These are phyloP conservation scores for Esperia sulphurella DNA, from an alignment of 2,888 invertebrate species.

Conservation along the genomic window DNA sequence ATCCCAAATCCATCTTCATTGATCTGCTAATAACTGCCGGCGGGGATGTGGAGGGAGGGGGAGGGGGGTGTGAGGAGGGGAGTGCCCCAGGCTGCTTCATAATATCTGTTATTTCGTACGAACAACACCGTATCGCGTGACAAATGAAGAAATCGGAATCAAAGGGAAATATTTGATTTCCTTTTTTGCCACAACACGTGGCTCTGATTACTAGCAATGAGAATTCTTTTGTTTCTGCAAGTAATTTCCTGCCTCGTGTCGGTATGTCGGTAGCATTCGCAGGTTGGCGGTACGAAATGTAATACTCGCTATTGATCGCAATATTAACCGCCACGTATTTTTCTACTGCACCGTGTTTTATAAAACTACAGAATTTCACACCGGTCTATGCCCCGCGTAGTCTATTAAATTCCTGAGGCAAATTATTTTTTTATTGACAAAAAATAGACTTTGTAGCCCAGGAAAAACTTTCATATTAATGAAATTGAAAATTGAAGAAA, in stretches of 20 bases:
- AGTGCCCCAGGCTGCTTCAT: background rate
- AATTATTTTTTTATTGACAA: too few relatives aligned
- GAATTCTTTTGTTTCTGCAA: constrained; percentile 1
- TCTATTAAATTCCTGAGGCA: too few relatives aligned
- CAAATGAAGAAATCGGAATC: constrained; percentile 14
- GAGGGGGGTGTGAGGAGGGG: background rate
- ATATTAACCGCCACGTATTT: too few relatives aligned
- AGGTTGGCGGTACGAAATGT: too few relatives aligned
- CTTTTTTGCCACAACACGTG: constrained; percentile 11
- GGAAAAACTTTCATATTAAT: too few relatives aligned
- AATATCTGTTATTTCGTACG: constrained; percentile 9
- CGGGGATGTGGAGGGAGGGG: background rate
- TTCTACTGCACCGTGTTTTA: too few relatives aligned
- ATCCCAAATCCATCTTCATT: constrained; percentile 15
- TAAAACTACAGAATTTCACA: too few relatives aligned
- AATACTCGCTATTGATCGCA: too few relatives aligned
- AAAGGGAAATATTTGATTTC: constrained; percentile 13
- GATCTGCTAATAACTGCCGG: constrained; percentile 16
- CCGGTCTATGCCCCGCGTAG: too few relatives aligned
- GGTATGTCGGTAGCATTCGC: too few relatives aligned
- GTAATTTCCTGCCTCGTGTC: background rate
- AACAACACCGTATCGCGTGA: constrained; percentile 15
- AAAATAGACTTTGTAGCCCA: too few relatives aligned
- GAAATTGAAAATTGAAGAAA: too few relatives aligned
- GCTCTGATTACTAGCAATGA: constrained; percentile 10